phyloP scores from a whole-genome alignment of 2,113 vertebrate species.

The Felis chaus region DNA sequence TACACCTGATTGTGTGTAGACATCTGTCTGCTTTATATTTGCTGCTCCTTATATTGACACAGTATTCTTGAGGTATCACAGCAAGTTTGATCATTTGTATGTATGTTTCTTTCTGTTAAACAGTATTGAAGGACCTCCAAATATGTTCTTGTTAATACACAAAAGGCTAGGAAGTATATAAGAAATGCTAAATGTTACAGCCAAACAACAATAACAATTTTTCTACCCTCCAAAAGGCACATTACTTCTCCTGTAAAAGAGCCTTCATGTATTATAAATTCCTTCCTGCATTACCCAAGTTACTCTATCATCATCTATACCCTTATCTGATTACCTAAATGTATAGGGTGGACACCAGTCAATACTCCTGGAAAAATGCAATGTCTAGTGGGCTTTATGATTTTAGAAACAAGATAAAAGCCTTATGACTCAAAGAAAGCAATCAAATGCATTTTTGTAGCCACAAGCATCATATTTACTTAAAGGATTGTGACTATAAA shows the following conservation, averaged over 20 bases:
- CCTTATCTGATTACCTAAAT: constrained; percentile 73
- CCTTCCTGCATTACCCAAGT: constrained; percentile 49
- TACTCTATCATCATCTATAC: constrained; percentile 61
- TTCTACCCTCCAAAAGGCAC: constrained; percentile 31
- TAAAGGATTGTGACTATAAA: constrained; percentile 83
- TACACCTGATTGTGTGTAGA: neutral
- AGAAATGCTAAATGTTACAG: constrained; percentile 52
- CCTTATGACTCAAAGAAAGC: constrained; percentile 80
- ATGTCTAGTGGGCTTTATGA: constrained; percentile 74
- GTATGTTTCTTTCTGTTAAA: constrained; percentile 21
- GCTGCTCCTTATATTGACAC: neutral
- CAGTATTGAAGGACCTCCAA: neutral
- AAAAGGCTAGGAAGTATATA: neutral
- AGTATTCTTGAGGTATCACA: neutral
- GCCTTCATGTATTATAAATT: constrained; percentile 52
- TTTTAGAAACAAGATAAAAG: constrained; percentile 83
- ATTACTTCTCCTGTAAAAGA: constrained; percentile 40
- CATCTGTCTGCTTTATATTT: neutral
- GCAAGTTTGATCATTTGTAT: neutral
- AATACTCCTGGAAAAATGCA: constrained; percentile 74
- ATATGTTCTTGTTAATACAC: neutral
- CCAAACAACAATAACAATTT: constrained; percentile 23
- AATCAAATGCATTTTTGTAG: constrained; percentile 79
- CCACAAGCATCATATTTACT: constrained; percentile 84
- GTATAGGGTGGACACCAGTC: constrained; percentile 60